Conservation (phyloP, 1,140 invertebrate species). For the Centruroides sculpturatus region DNA sequence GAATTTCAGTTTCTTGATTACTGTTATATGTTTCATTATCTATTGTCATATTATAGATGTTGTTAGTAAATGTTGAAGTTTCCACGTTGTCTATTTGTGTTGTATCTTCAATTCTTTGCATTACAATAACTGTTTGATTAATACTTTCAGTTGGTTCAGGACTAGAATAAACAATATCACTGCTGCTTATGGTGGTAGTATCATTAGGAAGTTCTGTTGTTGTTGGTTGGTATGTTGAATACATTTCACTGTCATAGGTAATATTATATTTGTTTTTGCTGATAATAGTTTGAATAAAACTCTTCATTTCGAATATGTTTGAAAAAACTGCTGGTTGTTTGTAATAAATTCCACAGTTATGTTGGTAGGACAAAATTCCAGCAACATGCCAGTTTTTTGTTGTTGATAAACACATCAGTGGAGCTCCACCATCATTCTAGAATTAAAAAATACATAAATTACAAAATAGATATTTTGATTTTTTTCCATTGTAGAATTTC, state of each 20-base stretch:
- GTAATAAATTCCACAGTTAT: constrained; percentile 10
- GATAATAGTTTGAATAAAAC: constrained; percentile 10
- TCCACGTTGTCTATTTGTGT: too few relatives aligned
- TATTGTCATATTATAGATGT: too few relatives aligned
- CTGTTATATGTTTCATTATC: too few relatives aligned
- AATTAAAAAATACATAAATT: too few relatives aligned
- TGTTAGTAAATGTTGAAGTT: too few relatives aligned
- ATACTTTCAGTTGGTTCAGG: neutral
- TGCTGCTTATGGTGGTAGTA: neutral
- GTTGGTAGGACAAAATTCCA: constrained; percentile 13
- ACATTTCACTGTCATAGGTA: constrained; percentile 6
- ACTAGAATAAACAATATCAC: neutral
- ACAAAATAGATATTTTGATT: too few relatives aligned
- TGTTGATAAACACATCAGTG: constrained; percentile 41
- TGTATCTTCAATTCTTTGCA: too few relatives aligned
- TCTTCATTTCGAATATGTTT: constrained; percentile 14
- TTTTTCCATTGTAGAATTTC: constrained; percentile 36
- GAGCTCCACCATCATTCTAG: constrained; percentile 47
- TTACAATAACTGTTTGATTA: neutral
- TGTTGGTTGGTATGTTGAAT: constrained; percentile 7
- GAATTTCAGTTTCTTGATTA: too few relatives aligned
- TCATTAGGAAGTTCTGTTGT: constrained; percentile 1
- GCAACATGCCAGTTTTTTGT: constrained; percentile 17
- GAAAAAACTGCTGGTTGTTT: constrained; percentile 17
- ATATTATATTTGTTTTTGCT: constrained; percentile 13